phyloP scores from a whole-genome alignment of 2,888 invertebrate species.

The Ichneumoninae sp. region DNA sequence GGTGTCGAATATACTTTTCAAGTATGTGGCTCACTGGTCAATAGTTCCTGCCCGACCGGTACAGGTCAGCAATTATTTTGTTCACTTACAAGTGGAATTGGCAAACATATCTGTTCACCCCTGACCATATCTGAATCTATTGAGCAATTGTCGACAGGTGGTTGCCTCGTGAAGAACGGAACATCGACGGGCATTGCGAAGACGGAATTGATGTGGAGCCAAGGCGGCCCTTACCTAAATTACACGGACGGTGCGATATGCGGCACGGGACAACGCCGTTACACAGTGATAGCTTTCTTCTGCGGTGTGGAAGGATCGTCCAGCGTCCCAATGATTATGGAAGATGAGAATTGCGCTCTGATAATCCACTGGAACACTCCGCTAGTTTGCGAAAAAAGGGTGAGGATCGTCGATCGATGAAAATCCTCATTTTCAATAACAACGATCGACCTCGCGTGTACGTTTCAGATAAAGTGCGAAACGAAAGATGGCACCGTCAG shows the following conservation, averaged over 20 bases:
- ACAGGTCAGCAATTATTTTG: conserved; percentile 69
- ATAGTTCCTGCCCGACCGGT: conserved; percentile 68
- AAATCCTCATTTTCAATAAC: conserved; percentile 26
- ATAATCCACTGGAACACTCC: conserved; percentile 77
- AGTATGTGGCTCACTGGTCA: conserved; percentile 73
- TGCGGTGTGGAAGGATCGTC: conserved; percentile 73
- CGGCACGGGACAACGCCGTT: conserved; percentile 67
- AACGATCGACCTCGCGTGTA: conserved; percentile 15
- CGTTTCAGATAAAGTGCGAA: conserved; percentile 73
- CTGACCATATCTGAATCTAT: background rate
- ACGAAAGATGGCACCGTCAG: conserved; percentile 72
- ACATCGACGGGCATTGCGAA: conserved; percentile 77
- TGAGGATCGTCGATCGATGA: conserved; percentile 41
- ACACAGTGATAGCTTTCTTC: conserved; percentile 77
- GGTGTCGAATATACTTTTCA: conserved; percentile 72
- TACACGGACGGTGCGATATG: conserved; percentile 79
- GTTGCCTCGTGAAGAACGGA: conserved; percentile 71
- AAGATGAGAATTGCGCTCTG: conserved; percentile 73
- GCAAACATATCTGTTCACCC: background rate
- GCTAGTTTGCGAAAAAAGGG: conserved; percentile 75
- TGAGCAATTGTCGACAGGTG: conserved; percentile 69
- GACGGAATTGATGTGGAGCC: conserved; percentile 77
- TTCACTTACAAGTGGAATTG: background rate
- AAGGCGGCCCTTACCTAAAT: conserved; percentile 79
- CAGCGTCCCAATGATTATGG: conserved; percentile 70